These are phyloP conservation scores for Subanguina moxae DNA, from an alignment of 1,140 invertebrate genomes.

Conservation along the genomic window DNA sequence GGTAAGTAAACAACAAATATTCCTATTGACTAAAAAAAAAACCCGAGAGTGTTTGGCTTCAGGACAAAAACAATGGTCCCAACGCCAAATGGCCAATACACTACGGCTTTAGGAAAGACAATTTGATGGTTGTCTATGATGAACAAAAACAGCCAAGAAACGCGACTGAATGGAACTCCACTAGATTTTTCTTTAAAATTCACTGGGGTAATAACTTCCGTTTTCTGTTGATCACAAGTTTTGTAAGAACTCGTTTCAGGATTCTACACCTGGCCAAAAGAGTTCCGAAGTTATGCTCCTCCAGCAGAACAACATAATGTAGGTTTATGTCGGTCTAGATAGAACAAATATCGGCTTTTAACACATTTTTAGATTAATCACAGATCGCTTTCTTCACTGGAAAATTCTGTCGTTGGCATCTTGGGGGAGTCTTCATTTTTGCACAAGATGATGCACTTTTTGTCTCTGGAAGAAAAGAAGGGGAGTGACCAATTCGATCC, in stretches of 20 bases:
- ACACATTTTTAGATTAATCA: constrained; percentile 56
- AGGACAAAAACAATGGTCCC: constrained; percentile 12
- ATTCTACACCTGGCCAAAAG: constrained; percentile 78
- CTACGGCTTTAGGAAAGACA: constrained; percentile 67
- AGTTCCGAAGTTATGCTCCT: constrained; percentile 67
- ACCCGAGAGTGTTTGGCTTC: constrained; percentile 25
- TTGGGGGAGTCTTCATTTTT: constrained; percentile 71
- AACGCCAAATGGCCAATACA: constrained; percentile 43
- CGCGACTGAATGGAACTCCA: constrained; percentile 72
- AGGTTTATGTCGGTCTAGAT: too few species aligned
- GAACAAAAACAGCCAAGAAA: constrained; percentile 61
- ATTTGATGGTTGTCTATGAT: constrained; percentile 71
- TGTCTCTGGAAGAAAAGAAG: constrained; percentile 74
- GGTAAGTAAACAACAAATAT: constrained; percentile 62
- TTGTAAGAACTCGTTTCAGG: constrained; percentile 61
- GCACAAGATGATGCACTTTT: constrained; percentile 68
- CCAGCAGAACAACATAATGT: constrained; percentile 66
- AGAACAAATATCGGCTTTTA: too few species aligned
- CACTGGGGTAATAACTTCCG: constrained; percentile 51
- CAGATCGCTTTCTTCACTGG: constrained; percentile 58
- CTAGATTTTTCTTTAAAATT: constrained; percentile 69
- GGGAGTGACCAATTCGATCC: constrained; percentile 75
- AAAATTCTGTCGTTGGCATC: constrained; percentile 69
- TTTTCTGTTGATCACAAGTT: too few species aligned
- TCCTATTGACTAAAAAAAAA: too few species aligned